These are phyloP conservation scores for Hyppa rectilinea DNA, from an alignment of 2,888 invertebrate species.

Conservation along the genomic window DNA sequence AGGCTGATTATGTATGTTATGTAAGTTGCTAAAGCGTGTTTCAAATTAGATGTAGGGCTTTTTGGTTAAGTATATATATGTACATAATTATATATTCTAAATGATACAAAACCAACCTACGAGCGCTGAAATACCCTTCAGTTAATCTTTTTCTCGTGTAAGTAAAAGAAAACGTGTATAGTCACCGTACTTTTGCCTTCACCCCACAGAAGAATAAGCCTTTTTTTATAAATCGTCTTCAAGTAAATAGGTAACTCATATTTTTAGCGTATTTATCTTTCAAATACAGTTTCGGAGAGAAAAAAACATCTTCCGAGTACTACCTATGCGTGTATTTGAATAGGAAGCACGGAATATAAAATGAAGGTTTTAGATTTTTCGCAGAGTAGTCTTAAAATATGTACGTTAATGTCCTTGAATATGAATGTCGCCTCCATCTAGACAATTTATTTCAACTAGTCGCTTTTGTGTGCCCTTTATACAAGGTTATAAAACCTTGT, in stretches of 20 bases:
- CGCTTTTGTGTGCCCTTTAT: constrained; percentile 44
- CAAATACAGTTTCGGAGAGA: constrained; percentile 34
- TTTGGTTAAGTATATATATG: no score
- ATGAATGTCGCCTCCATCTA: constrained; percentile 48
- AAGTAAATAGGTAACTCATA: constrained; percentile 34
- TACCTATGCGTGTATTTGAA: constrained; percentile 54
- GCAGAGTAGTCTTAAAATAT: constrained; percentile 62
- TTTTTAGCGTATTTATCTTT: constrained; percentile 39
- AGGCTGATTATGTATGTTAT: no score
- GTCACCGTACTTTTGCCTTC: neutral
- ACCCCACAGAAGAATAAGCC: constrained; percentile 1
- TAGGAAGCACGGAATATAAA: constrained; percentile 53
- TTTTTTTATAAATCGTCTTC: constrained; percentile 24
- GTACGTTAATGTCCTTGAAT: constrained; percentile 57
- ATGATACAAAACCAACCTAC: no score
- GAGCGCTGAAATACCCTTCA: neutral
- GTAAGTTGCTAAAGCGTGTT: neutral
- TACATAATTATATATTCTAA: no score
- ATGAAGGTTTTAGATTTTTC: constrained; percentile 57
- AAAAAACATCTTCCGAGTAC: constrained; percentile 55
- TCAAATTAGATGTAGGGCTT: neutral
- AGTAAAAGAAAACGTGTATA: neutral
- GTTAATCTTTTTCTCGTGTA: neutral
- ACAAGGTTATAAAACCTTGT: constrained; percentile 46
- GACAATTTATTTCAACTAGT: constrained; percentile 56